Base-by-base conservation (phyloP, 2,888 invertebrate genomes). In the Rhopalosiphum nymphaeae region DNA sequence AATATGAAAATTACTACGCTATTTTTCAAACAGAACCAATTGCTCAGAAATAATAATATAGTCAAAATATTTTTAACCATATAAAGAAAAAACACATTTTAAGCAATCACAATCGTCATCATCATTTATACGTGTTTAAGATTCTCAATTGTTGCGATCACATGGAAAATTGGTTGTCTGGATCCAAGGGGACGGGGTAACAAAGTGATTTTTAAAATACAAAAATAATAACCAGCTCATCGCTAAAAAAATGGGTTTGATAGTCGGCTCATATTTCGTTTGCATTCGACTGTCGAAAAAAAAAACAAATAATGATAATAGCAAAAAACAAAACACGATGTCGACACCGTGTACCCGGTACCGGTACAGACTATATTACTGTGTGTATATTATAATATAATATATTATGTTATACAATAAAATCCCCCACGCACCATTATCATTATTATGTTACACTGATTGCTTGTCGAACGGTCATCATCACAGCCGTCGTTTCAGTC, bases 391-490 rank as follows among this genome's bases (percentile, higher is more conserved):
- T 78, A 78, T 36, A 36, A 78, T 78, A 36, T 5, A 36, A 78
- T 78, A 78, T 78, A 5, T 3, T 61, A 67, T 1, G 16, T n/a
- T 21, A 21, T 21, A 36, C 21, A 36, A 78, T 78, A 78, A 78
- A 78, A 16, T 78, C 21, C 36, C 78, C 78, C 36, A 78, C n/a
- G 21, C 36, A 78, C 21, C 29, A 29, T 29, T 29, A 10, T 78
- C 36, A 36, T 78, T 78, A 78, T 78, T 78, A 78, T 78, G 78
- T 78, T 78, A 36, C 21, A 78, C 78, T 78, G 78, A 78, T 78
- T 78, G 78, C 78, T 78, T 42, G 78, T 78, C 36, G 78, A 86
- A 86, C 86, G 86, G 46, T 46, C 46, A 46, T 86, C 46, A 46
- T 46, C 42, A n/a, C 36, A 11, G 78, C 16, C 4, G 29, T 42